Conservation (phyloP, 2,797 vertebrate genomes). For the Etheostoma nigrum region DNA sequence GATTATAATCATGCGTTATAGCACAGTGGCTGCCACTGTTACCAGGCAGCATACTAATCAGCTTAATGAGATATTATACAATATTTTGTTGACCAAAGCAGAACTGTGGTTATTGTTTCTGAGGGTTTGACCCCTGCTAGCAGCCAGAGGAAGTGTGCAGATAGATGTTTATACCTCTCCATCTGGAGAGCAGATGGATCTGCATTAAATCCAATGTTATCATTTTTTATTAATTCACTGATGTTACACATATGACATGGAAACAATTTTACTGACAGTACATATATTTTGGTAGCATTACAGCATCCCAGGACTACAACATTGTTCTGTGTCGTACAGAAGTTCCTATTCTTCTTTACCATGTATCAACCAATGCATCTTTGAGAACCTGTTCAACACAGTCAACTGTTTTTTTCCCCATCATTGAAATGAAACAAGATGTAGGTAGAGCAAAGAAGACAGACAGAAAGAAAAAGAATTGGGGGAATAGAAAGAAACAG, state of each 20-base stretch:
- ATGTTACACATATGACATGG: conserved; percentile 64
- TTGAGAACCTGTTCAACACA: conserved; percentile 66
- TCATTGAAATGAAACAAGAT: conserved; percentile 60
- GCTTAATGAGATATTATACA: conserved; percentile 99
- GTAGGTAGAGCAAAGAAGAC: conserved; percentile 35
- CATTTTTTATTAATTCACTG: conserved; percentile 49
- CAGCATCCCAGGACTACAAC: conserved; percentile 57
- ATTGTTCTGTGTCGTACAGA: conserved; percentile 85
- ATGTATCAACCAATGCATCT: conserved; percentile 40
- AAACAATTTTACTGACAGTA: conserved; percentile 33
- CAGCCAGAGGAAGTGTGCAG: conserved; percentile 86
- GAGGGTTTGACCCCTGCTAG: conserved; percentile 93
- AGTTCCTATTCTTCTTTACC: conserved; percentile 24
- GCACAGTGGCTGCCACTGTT: conserved; percentile 90
- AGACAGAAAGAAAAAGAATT: conserved; percentile 10
- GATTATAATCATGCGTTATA: conserved; percentile 96
- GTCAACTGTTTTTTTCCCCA: conserved; percentile 70
- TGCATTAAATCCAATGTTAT: conserved; percentile 68
- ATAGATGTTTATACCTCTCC: conserved; percentile 74
- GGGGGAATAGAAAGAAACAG: conserved; percentile 43
- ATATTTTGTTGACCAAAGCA: conserved; percentile 99
- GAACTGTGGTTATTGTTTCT: conserved; percentile 94
- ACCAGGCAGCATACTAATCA: conserved; percentile 98
- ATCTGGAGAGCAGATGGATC: conserved; percentile 80
- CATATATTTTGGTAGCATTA: conserved; percentile 15